Conservation (phyloP, 2,888 invertebrate genomes). For the Nephrotoma appendiculata region DNA sequence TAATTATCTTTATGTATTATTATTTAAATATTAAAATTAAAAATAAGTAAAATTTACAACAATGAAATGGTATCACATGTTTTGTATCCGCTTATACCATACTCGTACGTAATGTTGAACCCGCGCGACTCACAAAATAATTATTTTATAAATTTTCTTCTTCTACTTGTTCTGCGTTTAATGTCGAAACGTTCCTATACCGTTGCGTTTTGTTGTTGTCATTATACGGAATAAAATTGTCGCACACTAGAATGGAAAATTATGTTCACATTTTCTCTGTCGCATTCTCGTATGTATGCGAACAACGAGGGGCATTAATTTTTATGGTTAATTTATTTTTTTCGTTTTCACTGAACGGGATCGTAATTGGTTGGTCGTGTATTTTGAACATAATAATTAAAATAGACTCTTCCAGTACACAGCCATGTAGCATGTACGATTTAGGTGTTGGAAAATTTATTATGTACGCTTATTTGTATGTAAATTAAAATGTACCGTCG, state of each 20-base stretch:
- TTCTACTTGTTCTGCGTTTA: neutral
- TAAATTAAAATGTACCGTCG: neutral
- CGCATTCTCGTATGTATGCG: neutral
- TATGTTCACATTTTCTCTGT: neutral
- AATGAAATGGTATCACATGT: neutral
- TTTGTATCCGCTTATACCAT: neutral
- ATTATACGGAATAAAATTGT: neutral
- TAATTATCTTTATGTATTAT: neutral
- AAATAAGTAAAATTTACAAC: neutral
- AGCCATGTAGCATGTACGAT: neutral
- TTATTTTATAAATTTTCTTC: neutral
- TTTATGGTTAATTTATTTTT: neutral
- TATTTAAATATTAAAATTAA: neutral
- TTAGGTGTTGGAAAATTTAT: neutral
- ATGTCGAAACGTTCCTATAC: neutral
- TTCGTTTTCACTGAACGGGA: neutral
- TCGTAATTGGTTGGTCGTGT: neutral
- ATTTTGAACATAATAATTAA: neutral
- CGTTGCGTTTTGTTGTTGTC: neutral
- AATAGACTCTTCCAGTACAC: neutral
- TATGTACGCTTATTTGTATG: neutral
- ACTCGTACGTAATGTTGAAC: neutral
- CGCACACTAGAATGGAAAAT: neutral
- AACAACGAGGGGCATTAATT: neutral
- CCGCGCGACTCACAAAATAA: neutral